Conservation (phyloP, 2,888 invertebrate species). For the Muscina levida region DNA sequence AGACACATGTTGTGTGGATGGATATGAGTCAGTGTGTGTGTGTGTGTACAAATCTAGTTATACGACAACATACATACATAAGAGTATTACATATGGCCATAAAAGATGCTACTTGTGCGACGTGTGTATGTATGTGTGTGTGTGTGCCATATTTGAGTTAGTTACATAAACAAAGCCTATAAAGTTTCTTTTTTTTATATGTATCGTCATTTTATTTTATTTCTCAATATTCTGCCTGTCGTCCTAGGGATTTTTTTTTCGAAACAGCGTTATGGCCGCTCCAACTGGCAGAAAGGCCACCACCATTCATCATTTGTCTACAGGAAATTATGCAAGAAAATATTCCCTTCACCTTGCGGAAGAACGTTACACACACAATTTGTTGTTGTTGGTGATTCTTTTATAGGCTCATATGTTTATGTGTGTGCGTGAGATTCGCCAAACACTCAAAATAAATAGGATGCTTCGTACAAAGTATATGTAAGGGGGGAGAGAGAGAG, state of each 20-base stretch:
- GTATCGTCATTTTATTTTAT: constrained; percentile 33
- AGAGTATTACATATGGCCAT: background rate
- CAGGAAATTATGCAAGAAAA: constrained; percentile 1
- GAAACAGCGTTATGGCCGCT: background rate
- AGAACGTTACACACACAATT: too few relatives aligned
- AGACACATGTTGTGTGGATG: too few relatives aligned
- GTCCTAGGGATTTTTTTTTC: constrained; percentile 5
- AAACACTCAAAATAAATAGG: background rate
- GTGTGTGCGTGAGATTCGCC: background rate
- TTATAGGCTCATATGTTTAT: too few relatives aligned
- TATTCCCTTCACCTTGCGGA: background rate
- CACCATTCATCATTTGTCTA: constrained; percentile 34
- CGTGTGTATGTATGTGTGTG: background rate
- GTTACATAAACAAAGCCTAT: background rate
- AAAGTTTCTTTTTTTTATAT: constrained; percentile 35
- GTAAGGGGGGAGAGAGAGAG: too few relatives aligned
- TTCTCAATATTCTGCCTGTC: constrained; percentile 46
- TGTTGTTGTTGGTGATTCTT: too few relatives aligned
- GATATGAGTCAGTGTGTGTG: too few relatives aligned
- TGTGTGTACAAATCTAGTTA: too few relatives aligned
- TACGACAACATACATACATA: too few relatives aligned
- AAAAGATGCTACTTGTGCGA: background rate
- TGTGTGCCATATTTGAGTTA: background rate
- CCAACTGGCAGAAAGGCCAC: constrained; percentile 37
- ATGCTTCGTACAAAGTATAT: constrained; percentile 1